Percentiles rank a stretch among this genome's conserved stretches.
These are phyloP conservation scores for Scomber scombrus DNA, from an alignment of 2,113 vertebrate species.

Conservation along the genomic window DNA sequence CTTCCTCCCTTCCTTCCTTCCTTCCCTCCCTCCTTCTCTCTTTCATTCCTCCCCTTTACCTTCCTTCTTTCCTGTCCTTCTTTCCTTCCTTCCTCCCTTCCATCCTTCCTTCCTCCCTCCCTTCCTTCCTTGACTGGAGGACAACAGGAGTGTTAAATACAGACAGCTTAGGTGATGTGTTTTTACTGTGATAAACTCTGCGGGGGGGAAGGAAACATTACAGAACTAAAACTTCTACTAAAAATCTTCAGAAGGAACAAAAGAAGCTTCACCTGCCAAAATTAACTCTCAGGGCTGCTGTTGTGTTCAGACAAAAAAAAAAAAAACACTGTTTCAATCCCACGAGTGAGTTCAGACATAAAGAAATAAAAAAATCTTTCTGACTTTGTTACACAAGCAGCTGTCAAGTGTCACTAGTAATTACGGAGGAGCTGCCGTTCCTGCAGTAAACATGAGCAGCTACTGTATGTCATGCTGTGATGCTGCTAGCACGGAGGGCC, in stretches of 20 bases:
- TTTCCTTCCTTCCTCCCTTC: too few relatives aligned
- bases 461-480: background rate
- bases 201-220: background rate
- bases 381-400: slow-evolving; percentile 9
- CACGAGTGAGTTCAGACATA: background rate
- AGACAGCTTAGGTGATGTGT: too few relatives aligned
- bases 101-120: too few relatives aligned
- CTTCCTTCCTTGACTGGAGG: too few relatives aligned
- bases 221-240: background rate
- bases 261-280: background rate
- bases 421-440: slow-evolving; percentile 24
- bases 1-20: too few relatives aligned
- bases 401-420: slow-evolving; percentile 28
- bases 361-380: background rate
- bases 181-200: too few relatives aligned
- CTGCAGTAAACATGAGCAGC: background rate
- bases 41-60: too few relatives aligned
- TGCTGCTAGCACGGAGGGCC: background rate
- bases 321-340: background rate
- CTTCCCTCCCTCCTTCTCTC: too few relatives aligned
- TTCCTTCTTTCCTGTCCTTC: too few relatives aligned
- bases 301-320: background rate
- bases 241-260: background rate
- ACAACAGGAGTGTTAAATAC: too few relatives aligned
- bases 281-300: background rate